Percentiles rank a stretch among this genome's conserved stretches.
Conservation (phyloP, 2,113 vertebrate species). For the Perca fluviatilis region DNA sequence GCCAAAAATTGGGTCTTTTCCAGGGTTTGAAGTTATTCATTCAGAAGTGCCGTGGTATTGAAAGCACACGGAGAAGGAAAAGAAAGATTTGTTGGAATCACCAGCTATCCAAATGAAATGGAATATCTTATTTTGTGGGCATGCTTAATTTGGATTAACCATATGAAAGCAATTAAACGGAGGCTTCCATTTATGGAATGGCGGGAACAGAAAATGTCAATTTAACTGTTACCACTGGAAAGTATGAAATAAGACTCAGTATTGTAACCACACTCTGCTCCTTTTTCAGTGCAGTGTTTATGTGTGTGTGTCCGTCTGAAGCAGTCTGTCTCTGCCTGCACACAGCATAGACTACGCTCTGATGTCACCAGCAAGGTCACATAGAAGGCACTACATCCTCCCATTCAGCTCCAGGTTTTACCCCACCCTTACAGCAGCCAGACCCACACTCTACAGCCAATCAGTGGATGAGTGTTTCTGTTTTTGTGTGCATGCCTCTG, state of each 20-base stretch:
- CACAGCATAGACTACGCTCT: constrained; percentile 28
- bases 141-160: constrained; percentile 84
- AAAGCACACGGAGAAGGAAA: constrained; percentile 61
- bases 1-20: constrained; percentile 61
- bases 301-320: constrained; percentile 38
- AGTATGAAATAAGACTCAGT: constrained; percentile 77
- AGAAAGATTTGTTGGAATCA: constrained; percentile 77
- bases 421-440: constrained; percentile 39
- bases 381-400: constrained; percentile 67
- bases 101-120: constrained; percentile 79
- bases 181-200: constrained; percentile 74
- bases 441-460: constrained; percentile 20
- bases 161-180: constrained; percentile 83
- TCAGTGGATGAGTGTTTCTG: constrained; percentile 22
- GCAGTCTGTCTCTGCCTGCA: constrained; percentile 34
- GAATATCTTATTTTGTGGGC: constrained; percentile 80
- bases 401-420: constrained; percentile 59
- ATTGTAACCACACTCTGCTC: constrained; percentile 51
- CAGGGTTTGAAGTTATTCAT: constrained; percentile 71
- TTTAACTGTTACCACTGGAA: constrained; percentile 81
- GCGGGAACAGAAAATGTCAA: constrained; percentile 78
- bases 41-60: constrained; percentile 70
- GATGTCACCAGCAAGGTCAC: constrained; percentile 78
- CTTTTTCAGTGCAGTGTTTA: constrained; percentile 37
- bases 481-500: neutral